phyloP scores from a whole-genome alignment of 2,113 vertebrate species.

The Penelope pileata region DNA sequence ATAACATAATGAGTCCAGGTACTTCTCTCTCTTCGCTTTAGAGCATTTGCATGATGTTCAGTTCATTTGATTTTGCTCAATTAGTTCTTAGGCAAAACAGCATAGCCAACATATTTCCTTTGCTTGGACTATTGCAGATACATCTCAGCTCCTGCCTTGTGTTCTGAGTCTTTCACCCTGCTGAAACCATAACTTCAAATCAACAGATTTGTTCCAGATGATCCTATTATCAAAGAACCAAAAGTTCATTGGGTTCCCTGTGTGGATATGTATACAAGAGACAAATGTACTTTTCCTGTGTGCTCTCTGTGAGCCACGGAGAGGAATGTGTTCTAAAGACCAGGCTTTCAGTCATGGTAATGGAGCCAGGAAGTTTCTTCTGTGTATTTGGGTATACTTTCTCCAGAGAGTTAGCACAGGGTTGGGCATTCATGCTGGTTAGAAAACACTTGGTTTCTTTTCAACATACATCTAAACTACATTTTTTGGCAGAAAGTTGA shows the following conservation, averaged over 20 bases:
- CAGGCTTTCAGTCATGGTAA: neutral
- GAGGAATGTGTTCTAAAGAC: neutral
- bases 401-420: neutral
- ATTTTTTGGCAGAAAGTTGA: too few species aligned
- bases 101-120: neutral
- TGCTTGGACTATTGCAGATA: rapidly evolving
- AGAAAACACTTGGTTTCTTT: neutral
- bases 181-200: neutral
- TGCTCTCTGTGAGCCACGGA: neutral
- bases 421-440: neutral
- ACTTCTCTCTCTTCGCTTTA: neutral
- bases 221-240: neutral
- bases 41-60: neutral
- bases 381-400: neutral
- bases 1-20: neutral
- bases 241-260: neutral
- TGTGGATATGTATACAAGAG: neutral
- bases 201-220: neutral
- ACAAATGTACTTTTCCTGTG: neutral
- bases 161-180: neutral
- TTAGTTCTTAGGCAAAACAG: neutral
- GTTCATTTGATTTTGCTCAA: neutral
- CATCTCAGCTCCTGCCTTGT: neutral
- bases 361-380: neutral
- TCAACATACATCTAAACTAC: neutral